Base-by-base conservation (phyloP, 2,888 invertebrate species). In the Drosophila nigritarsus region DNA sequence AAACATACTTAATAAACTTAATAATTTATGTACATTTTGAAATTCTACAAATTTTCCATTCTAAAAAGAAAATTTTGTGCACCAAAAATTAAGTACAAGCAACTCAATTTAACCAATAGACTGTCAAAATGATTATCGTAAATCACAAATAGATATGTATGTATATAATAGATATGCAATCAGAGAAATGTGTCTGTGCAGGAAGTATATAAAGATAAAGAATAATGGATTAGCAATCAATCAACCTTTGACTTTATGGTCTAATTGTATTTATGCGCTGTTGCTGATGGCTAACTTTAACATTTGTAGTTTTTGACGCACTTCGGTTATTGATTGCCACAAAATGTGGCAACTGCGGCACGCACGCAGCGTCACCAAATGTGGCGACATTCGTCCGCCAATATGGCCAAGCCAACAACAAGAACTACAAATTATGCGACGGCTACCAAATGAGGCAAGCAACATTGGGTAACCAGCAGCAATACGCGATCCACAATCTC, bases 311-410 rank as follows among this genome's bases (percentile, higher is more conserved):
- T 68, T 63, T 86, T 81, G 88, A 83, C 83, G 87, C 83, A 86
- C 89, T 79, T 90, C 84, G 87, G 48, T 81, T 90, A 86, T 86
- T 88, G 85, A 86, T 86, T 89, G 88, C 85, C 86, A 85, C 85
- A 73, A 85, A 85, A 85, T 89, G 85, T 86, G 85, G 88, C 86
- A 86, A 87, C 75, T 80, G 72, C 50, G 63, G 74, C 85, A 85
- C 85, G 83, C 83, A 80, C 84, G 61, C 67, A 61, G 40, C 59
- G 50, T 49, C 30, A 5, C 79, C 84, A 82, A 84, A 89, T 58
- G 65, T 27, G 66, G 82, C 67, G 51, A 61, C 55, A 42, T 62
- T 11, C 34, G 50, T 2, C 49, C 53, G 59, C 87, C 42, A 53
- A 87, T 60, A 82, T 85, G 85, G 85, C 40, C 75, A 60, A 48